A percentile compares a stretch with the other conserved stretches of the same genome.
Conservation (phyloP, 2,797 vertebrate genomes). For the Characodon lateralis region DNA sequence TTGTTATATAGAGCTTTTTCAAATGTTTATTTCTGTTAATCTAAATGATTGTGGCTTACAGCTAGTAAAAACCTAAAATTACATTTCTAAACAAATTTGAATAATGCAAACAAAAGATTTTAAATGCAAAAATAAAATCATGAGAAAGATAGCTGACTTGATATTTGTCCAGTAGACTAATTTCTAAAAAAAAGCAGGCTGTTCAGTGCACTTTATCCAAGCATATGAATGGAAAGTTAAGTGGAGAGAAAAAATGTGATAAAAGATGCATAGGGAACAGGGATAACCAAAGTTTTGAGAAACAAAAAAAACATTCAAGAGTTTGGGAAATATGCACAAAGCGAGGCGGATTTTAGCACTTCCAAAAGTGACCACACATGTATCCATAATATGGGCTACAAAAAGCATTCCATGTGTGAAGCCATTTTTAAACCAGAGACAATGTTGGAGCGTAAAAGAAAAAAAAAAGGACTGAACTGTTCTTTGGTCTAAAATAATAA, state of each 20-base stretch:
- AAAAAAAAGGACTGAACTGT: background rate
- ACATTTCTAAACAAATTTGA: background rate
- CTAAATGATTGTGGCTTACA: background rate
- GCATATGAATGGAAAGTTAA: background rate
- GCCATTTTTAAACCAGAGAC: background rate
- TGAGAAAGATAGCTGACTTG: background rate
- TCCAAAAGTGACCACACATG: background rate
- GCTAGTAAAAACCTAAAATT: background rate
- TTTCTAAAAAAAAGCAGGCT: background rate
- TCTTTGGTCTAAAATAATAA: background rate
- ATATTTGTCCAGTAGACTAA: background rate
- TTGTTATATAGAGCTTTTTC: background rate
- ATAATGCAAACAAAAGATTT: background rate
- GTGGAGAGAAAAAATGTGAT: background rate
- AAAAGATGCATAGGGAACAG: background rate
- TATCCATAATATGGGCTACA: background rate
- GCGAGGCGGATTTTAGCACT: background rate
- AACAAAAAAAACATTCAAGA: background rate
- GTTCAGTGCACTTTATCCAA: background rate
- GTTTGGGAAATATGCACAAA: background rate
- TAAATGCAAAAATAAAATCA: background rate
- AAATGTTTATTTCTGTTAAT: background rate
- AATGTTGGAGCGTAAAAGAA: background rate
- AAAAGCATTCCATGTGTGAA: background rate
- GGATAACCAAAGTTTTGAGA: background rate